Percentiles rank a stretch among this genome's conserved stretches.
Conservation (phyloP, 2,113 vertebrate genomes). For the Glaucidium brasilianum region DNA sequence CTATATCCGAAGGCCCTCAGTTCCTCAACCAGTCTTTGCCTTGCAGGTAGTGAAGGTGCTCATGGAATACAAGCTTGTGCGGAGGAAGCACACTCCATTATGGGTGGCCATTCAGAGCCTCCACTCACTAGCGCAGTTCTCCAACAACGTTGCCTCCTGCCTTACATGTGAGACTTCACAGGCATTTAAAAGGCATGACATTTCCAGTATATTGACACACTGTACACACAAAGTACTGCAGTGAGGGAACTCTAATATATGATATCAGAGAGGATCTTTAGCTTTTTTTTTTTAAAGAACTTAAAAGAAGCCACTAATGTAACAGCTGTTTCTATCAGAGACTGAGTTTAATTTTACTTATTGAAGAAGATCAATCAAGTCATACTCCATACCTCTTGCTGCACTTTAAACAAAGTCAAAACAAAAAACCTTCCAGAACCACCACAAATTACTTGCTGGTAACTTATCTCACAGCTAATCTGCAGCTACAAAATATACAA, state of each 20-base stretch:
- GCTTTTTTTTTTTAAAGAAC: not conserved
- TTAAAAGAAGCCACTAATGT: not conserved
- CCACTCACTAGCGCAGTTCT: not conserved
- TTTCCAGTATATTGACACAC: not conserved
- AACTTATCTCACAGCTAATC: not conserved
- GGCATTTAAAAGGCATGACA: not conserved
- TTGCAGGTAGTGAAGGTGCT: not conserved
- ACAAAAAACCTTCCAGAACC: not conserved
- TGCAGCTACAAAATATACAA: not conserved
- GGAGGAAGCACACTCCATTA: not conserved
- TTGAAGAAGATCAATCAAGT: not conserved
- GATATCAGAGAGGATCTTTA: not conserved
- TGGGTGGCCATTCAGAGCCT: not conserved
- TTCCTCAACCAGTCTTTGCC: not conserved
- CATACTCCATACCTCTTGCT: not conserved
- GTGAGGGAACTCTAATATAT: not conserved
- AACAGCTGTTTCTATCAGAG: not conserved
- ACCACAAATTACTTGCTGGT: not conserved
- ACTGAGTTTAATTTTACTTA: not conserved
- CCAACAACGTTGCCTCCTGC: not conserved
- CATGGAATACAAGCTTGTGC: not conserved
- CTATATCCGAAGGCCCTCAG: not conserved
- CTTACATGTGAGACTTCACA: fast-evolving
- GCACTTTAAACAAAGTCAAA: not conserved
- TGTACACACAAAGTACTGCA: not conserved